phyloP scores from a whole-genome alignment of 1,140 invertebrate genomes.

The Hyles vespertilio region DNA sequence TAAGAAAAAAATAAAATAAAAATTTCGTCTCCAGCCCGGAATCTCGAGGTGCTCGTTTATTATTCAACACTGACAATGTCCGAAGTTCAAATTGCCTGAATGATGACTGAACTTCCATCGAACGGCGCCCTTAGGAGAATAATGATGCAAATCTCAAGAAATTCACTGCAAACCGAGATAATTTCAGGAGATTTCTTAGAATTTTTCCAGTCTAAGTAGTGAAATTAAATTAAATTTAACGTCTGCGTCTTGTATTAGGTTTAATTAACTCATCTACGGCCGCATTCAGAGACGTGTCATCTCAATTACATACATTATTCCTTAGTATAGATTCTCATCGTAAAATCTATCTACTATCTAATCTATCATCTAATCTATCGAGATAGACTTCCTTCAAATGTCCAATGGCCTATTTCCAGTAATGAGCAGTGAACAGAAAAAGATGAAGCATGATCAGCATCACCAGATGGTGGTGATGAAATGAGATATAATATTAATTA shows the following conservation, averaged over 20 bases:
- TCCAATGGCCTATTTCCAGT: too few species aligned
- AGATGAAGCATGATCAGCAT: too few species aligned
- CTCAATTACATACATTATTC: too few species aligned
- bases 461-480: too few species aligned
- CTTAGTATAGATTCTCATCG: too few species aligned
- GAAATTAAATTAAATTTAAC: neutral
- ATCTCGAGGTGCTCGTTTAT: conserved; percentile 9
- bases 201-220: neutral
- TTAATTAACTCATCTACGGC: too few species aligned
- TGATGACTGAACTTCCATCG: conserved; percentile 7
- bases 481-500: too few species aligned
- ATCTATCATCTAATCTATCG: too few species aligned
- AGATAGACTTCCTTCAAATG: too few species aligned
- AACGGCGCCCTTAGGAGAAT: conserved; percentile 10
- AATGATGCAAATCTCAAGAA: conserved; percentile 11
- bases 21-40: conserved; percentile 1
- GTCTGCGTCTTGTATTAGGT: neutral
- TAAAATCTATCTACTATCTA: too few species aligned
- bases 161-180: conserved; percentile 4
- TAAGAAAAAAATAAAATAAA: neutral
- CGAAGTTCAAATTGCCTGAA: conserved; percentile 14
- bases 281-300: too few species aligned
- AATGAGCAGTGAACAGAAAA: too few species aligned
- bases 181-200: conserved; percentile 11
- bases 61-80: conserved; percentile 10